These are phyloP conservation scores for Empidonax traillii DNA, from an alignment of 2,113 vertebrate species.

Conservation along the genomic window DNA sequence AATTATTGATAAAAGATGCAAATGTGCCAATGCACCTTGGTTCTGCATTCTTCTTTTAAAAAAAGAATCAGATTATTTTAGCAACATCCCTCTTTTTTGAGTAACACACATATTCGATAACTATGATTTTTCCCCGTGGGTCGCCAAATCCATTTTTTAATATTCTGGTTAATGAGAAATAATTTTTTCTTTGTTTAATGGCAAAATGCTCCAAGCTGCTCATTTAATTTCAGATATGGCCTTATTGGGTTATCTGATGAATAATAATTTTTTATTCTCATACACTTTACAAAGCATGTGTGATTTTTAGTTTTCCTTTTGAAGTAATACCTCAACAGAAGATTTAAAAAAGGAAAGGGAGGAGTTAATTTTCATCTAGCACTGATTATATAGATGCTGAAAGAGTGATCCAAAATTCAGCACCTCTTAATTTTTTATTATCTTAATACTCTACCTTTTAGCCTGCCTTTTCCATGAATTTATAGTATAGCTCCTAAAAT, in stretches of 20 bases:
- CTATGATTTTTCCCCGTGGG: background rate
- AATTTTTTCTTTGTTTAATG: background rate
- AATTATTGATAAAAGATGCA: slow-evolving; percentile 4
- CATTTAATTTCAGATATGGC: background rate
- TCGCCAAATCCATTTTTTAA: background rate
- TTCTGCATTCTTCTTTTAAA: background rate
- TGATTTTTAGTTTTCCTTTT: background rate
- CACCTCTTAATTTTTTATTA: background rate
- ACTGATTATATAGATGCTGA: background rate
- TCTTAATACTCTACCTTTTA: background rate
- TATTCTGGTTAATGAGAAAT: background rate
- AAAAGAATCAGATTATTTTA: background rate
- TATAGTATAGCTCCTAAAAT: background rate
- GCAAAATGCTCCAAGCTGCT: background rate
- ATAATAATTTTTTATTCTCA: background rate
- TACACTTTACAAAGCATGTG: background rate
- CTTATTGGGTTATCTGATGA: background rate
- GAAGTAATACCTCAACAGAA: background rate
- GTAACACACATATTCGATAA: background rate
- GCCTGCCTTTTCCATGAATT: background rate
- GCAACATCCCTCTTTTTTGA: background rate
- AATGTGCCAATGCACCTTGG: background rate
- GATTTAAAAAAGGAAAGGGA: background rate
- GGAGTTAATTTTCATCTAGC: background rate
- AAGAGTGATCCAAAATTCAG: background rate